Base-by-base conservation (phyloP, 2,797 vertebrate species). In the Sebastes vulpes region DNA sequence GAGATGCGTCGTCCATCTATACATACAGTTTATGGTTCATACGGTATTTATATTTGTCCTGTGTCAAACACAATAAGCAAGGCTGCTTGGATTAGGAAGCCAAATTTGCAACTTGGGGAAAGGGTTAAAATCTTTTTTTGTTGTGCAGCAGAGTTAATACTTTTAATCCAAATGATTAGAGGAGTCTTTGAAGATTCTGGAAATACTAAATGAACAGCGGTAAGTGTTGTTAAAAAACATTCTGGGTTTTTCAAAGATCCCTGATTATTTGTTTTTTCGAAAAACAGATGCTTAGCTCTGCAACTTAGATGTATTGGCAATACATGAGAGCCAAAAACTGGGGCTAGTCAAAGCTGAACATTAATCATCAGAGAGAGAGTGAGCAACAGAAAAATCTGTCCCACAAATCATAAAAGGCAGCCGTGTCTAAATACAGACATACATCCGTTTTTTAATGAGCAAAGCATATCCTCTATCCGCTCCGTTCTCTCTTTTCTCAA, bases 371-470 rank as follows among this genome's bases (percentile, higher is more conserved):
- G 59, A 73, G 52, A 68, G 59, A 68, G 59, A 48, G 32, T 25
- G 79, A 75, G 59, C 60, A 70, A 54, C 28, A 72, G 50, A 73
- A 83, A 67, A 68, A 82, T 61, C 46, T 29, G 65, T 72, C 20
- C 42, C 14, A 57, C 72, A 74, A 75, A 75, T 80, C 64, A 66
- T 32, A 29, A 74, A 78, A 56, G 32, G 35, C 29, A 72, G 28
- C 54, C 48, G 26, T n/a, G 23, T 83, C 54, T 69, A 58, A 69
- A 76, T 52, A 58, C 50, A 77, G 65, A 85, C 48, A 65, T 48
- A 48, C 46, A 52, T 31, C 31, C 1, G 21, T 61, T 21, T 84
- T 83, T 82, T 75, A 82, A 83, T 77, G 59, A 69, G 66, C 52
- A 71, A 73, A 75, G 52, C 25, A 1, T 35, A 60, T 52, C 59